phyloP scores from a whole-genome alignment of 92 coral and sea anemone species.

The Heliopora coerulea region DNA sequence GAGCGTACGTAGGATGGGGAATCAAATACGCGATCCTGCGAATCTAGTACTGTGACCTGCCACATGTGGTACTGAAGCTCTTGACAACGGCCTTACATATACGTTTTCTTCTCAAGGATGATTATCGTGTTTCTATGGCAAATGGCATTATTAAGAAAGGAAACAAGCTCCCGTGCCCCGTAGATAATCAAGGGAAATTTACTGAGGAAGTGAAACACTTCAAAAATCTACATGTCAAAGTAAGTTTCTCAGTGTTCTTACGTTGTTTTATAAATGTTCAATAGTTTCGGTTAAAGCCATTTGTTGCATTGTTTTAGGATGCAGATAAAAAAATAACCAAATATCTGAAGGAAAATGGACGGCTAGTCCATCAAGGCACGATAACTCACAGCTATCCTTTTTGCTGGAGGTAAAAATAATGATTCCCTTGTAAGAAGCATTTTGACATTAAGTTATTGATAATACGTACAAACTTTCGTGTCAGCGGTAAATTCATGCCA shows the following conservation, averaged over 20 bases:
- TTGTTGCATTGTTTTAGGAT: conserved; percentile 55
- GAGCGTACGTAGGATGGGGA: too few relatives aligned
- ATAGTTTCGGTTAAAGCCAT: too few relatives aligned
- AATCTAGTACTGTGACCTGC: too few relatives aligned
- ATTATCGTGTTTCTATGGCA: conserved; percentile 91
- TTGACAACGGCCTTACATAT: neutral
- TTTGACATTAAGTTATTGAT: too few relatives aligned
- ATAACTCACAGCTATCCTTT: conserved; percentile 93
- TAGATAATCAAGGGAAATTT: conserved; percentile 86
- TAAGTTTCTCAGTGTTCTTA: conserved; percentile 15
- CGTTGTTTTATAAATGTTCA: too few relatives aligned
- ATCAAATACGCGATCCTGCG: too few relatives aligned
- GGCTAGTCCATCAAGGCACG: conserved; percentile 92
- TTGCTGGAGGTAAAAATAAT: conserved; percentile 93
- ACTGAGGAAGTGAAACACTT: conserved; percentile 86
- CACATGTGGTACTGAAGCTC: too few relatives aligned
- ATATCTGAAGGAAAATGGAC: conserved; percentile 70
- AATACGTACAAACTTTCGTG: too few relatives aligned
- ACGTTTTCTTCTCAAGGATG: conserved; percentile 61
- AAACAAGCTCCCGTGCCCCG: conserved; percentile 91
- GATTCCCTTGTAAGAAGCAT: too few relatives aligned
- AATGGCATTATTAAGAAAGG: conserved; percentile 87
- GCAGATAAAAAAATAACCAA: conserved; percentile 88
- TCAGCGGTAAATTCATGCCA: too few relatives aligned
- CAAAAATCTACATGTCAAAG: conserved; percentile 88